Conservation (phyloP, 2,113 vertebrate genomes). For the Tricholaema leucomelas region DNA sequence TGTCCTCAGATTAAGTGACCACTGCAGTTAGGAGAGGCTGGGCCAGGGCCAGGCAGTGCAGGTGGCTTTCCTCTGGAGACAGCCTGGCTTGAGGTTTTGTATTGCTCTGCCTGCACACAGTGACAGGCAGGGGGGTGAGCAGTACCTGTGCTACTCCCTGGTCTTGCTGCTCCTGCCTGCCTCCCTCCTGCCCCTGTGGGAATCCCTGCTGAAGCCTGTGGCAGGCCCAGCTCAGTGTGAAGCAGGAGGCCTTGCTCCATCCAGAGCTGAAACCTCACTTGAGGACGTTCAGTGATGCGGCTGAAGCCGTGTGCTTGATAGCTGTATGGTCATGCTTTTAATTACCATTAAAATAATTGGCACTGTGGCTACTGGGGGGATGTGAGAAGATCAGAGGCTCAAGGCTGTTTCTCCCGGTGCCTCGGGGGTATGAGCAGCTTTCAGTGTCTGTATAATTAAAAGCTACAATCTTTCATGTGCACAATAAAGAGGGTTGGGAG, state of each 20-base stretch:
- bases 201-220: accelerated
- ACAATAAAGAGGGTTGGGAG: slow-evolving; percentile 73
- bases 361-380: slow-evolving; percentile 70
- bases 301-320: slow-evolving; percentile 34
- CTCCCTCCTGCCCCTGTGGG: neutral
- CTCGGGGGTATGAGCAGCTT: slow-evolving; percentile 65
- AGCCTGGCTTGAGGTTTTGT: accelerated
- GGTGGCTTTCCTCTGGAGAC: accelerated
- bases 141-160: accelerated
- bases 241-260: accelerated
- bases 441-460: slow-evolving; percentile 80
- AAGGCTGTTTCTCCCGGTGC: slow-evolving; percentile 66
- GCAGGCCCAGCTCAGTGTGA: accelerated
- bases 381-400: slow-evolving; percentile 74
- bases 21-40: accelerated
- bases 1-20: neutral
- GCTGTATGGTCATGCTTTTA: slow-evolving; percentile 72
- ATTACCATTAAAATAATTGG: slow-evolving; percentile 84
- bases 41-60: neutral
- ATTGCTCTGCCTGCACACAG: accelerated
- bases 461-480: slow-evolving; percentile 78
- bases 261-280: neutral
- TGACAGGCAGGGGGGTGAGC: neutral
- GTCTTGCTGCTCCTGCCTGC: neutral
- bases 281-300: neutral